Evolutionary conservation across 2,797 vertebrate genomes (phyloP), one percentile per base, ranked within the genome.

Genomic region (Alca torda): DNA sequence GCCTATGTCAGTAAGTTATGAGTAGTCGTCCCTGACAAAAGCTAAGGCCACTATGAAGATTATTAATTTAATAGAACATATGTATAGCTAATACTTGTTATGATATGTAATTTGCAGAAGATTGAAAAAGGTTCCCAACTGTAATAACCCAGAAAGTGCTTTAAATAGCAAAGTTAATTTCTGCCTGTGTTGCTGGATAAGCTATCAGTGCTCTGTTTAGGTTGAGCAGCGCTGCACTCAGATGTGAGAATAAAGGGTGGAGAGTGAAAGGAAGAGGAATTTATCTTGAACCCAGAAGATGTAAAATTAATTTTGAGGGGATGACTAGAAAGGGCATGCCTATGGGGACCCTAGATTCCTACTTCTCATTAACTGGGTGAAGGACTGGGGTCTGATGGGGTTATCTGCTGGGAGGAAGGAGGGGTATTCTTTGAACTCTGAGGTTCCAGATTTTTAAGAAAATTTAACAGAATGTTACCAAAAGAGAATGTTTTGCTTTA

Each of bases 141-240:
- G 35, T 87, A 87, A 89, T 85, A 87, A 83, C 26, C 16, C 59
- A 85, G 64, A 87, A 95, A 91, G 60, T 37, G 19, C 39, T 93
- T 96, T 89, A 89, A 91, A 91, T 21, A 89, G 19, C 19, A 63
- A 92, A 48, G 24, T 64, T 89, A 85, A 89, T 94, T 92, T 96
- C 89, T 95, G 68, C 20, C 10, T 96, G 39, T 77, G 11, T 39
- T 92, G 33, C 51, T 91, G 69, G 23, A 65, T 76, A 89, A 87
- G 31, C 12, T 89, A 51, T 80, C 67, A 59, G 16, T 45, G 25
- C 16, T 54, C 39, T 72, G n/a, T 56, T 87, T 85, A 75, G 37
- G 33, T 45, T 87, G 41, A 87, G 33, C 23, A 83, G 25, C 68
- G 45, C 16, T 89, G 33, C 25, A 28, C 31, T 82, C 33, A 51